Evolutionary conservation across 2,888 invertebrate genomes (phyloP).

Genomic region (Macrophya annulata): DNA sequence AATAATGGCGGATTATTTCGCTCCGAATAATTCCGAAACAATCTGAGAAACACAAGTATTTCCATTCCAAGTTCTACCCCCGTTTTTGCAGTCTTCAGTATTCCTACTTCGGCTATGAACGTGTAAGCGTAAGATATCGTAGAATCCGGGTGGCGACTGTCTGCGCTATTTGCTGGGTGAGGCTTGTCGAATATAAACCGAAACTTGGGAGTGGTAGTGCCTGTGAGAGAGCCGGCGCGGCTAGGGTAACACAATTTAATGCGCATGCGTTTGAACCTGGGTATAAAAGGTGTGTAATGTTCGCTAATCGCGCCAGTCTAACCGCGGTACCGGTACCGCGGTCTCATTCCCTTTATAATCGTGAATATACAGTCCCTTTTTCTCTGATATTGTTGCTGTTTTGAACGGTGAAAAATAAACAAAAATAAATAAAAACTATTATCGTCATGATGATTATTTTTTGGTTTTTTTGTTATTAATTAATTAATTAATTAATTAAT

Average conservation of each 20-base stretch:
- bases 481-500: background rate
- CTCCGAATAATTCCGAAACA: background rate
- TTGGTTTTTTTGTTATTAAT: constrained; percentile 53
- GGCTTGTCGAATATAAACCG: constrained; percentile 30
- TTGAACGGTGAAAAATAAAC: background rate
- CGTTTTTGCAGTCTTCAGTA: no score
- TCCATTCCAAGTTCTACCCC: background rate
- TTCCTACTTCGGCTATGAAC: no score
- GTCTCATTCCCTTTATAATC: constrained; percentile 40
- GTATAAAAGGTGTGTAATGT: constrained; percentile 66
- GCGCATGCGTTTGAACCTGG: constrained; percentile 62
- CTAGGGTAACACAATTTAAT: constrained; percentile 58
- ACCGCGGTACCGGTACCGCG: constrained; percentile 68
- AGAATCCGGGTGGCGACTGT: constrained; percentile 53
- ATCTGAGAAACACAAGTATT: background rate
- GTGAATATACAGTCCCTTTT: background rate
- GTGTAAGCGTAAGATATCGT: constrained; percentile 42
- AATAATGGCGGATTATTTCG: background rate
- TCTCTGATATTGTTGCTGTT: background rate
- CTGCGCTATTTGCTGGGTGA: constrained; percentile 32
- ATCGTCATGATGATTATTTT: constrained; percentile 62
- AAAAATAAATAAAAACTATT: background rate
- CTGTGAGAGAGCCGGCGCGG: constrained; percentile 53
- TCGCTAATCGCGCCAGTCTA: constrained; percentile 69
- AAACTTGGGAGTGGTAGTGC: background rate